These are phyloP conservation scores for Scalopus aquaticus DNA, from an alignment of 2,113 vertebrate genomes.

Conservation along the genomic window DNA sequence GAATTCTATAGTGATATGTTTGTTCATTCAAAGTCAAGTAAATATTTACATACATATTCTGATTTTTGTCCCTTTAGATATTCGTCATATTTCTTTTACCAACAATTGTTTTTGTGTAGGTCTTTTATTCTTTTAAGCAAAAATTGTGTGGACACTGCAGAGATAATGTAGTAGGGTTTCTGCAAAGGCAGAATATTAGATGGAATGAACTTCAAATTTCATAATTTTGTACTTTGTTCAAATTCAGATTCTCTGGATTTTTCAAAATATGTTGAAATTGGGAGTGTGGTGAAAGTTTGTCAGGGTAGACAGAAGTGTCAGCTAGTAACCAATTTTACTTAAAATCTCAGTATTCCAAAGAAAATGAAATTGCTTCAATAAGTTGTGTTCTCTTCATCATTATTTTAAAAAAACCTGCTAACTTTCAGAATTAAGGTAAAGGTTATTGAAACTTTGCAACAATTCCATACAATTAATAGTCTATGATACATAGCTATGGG, in stretches of 20 bases:
- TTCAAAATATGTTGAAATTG: background rate
- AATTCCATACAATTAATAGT: background rate
- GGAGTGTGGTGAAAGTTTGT: background rate
- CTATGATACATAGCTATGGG: background rate
- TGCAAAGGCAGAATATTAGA: background rate
- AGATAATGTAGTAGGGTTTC: background rate
- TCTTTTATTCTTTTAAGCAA: background rate
- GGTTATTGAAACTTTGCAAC: background rate
- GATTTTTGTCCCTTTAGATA: background rate
- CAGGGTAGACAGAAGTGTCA: background rate
- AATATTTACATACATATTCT: background rate
- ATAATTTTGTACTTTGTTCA: background rate
- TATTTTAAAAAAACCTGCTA: background rate
- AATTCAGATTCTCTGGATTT: background rate
- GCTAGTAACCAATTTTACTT: background rate
- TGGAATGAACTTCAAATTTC: background rate
- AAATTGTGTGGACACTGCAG: background rate
- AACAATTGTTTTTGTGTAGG: background rate
- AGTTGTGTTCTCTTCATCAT: background rate
- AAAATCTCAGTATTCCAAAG: background rate
- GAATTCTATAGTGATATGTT: background rate
- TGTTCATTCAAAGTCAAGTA: background rate
- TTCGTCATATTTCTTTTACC: background rate
- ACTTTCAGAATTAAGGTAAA: background rate
- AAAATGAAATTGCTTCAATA: background rate